A percentile compares a stretch with the other conserved stretches of the same genome.
Conservation (phyloP, 2,888 invertebrate genomes). For the Thecocarcelia acutangulata region DNA sequence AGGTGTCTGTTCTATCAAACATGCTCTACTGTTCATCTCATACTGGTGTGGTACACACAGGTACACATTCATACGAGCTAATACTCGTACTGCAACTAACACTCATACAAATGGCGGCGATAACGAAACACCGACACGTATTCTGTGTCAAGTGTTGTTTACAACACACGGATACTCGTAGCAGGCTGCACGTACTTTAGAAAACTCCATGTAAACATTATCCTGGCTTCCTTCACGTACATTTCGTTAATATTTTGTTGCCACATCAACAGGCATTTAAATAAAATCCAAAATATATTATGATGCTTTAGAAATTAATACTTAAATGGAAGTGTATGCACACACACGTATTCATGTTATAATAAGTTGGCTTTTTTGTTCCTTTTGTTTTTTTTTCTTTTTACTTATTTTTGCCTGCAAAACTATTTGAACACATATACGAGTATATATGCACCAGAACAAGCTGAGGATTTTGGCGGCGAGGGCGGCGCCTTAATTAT, state of each 20-base stretch:
- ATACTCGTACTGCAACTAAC: neutral
- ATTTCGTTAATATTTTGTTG: conserved; percentile 46
- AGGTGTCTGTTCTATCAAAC: conserved; percentile 62
- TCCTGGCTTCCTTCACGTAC: conserved; percentile 21
- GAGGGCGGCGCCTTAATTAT: no score
- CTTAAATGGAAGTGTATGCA: conserved; percentile 19
- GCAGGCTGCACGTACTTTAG: conserved; percentile 4
- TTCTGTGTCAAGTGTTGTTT: conserved; percentile 66
- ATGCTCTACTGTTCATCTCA: conserved; percentile 52
- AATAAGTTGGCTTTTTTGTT: conserved; percentile 20
- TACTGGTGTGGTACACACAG: conserved; percentile 25
- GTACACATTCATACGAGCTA: conserved; percentile 38
- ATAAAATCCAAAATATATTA: conserved; percentile 61
- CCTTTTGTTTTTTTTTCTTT: conserved; percentile 12
- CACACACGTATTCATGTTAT: neutral
- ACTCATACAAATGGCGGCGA: conserved; percentile 16
- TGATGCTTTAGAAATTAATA: conserved; percentile 54
- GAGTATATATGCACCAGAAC: no score
- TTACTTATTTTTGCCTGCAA: neutral
- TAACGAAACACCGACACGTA: conserved; percentile 50
- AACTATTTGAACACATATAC: neutral
- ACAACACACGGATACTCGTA: conserved; percentile 55
- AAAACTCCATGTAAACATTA: conserved; percentile 4
- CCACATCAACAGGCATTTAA: conserved; percentile 67
- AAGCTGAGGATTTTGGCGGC: no score